Evolutionary conservation across 2,797 vertebrate species (phyloP).

Genomic region (Poecilia gillii): DNA sequence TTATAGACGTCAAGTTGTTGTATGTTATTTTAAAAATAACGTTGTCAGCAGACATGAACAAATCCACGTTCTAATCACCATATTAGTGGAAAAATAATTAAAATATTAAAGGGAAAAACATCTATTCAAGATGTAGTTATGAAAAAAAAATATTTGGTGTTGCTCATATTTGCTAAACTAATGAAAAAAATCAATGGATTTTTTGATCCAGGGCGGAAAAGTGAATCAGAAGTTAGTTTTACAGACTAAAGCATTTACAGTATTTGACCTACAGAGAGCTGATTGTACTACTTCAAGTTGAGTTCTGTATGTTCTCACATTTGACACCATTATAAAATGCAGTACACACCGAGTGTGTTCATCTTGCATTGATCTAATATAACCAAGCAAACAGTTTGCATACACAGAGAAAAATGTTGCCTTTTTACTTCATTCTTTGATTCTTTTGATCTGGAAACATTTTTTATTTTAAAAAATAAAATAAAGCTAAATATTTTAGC

Average conservation of each 20-base stretch:
- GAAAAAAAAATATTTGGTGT: not conserved
- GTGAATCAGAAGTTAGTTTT: not conserved
- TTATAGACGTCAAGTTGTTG: conserved; percentile 20
- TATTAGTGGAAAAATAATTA: not conserved
- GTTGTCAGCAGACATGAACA: not conserved
- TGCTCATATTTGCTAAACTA: not conserved
- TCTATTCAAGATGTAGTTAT: conserved; percentile 20
- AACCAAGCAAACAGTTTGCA: not conserved
- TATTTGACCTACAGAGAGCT: not conserved
- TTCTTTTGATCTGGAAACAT: not conserved
- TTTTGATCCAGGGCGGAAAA: conserved; percentile 22
- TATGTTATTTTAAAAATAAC: not conserved
- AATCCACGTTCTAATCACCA: not conserved
- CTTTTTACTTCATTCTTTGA: not conserved
- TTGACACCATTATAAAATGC: conserved; percentile 16
- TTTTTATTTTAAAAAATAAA: not conserved
- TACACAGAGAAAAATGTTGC: not conserved
- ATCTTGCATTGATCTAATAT: conserved; percentile 13
- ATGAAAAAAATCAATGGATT: not conserved
- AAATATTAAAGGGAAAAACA: not conserved
- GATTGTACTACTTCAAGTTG: conserved; percentile 32
- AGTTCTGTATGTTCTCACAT: conserved; percentile 17
- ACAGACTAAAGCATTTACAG: not conserved
- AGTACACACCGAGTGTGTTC: conserved; percentile 6
- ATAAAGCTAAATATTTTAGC: too few species aligned